phyloP scores from a whole-genome alignment of 2,113 vertebrate genomes.

The Aythya baeri region DNA sequence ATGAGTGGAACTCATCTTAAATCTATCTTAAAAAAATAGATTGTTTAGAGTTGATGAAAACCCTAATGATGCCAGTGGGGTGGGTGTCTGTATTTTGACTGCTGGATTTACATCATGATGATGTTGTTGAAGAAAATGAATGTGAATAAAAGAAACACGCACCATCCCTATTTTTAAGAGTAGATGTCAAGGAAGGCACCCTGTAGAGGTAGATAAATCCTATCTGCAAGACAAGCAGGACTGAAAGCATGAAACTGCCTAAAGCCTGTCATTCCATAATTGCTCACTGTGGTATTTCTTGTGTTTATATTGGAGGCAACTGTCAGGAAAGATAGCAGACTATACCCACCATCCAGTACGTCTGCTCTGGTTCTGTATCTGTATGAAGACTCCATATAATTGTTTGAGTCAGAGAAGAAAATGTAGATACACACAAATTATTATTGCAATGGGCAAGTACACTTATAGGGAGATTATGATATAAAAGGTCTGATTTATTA shows the following conservation, averaged over 20 bases:
- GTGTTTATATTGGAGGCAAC: not conserved
- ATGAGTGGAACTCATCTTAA: not conserved
- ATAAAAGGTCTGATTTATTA: not conserved
- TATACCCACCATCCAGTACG: rapidly evolving
- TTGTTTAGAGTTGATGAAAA: not conserved
- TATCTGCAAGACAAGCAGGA: not conserved
- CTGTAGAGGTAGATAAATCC: not conserved
- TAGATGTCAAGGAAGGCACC: not conserved
- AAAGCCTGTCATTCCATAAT: not conserved
- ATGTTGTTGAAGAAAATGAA: not conserved
- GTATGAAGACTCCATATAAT: not conserved
- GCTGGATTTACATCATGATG: not conserved
- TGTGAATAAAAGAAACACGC: not conserved
- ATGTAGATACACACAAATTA: not conserved
- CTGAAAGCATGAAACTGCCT: not conserved
- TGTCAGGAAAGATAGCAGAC: not conserved
- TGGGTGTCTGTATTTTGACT: not conserved
- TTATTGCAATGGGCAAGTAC: not conserved
- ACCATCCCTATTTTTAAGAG: not conserved
- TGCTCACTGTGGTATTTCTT: not conserved
- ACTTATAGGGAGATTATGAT: not conserved
- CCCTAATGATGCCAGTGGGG: not conserved
- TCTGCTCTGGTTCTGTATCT: not conserved
- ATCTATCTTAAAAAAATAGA: not conserved
- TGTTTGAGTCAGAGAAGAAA: not conserved